Percentiles rank a stretch among this genome's conserved stretches.
phyloP scores from a whole-genome alignment of 2,888 invertebrate genomes.

The Spodoptera littoralis region DNA sequence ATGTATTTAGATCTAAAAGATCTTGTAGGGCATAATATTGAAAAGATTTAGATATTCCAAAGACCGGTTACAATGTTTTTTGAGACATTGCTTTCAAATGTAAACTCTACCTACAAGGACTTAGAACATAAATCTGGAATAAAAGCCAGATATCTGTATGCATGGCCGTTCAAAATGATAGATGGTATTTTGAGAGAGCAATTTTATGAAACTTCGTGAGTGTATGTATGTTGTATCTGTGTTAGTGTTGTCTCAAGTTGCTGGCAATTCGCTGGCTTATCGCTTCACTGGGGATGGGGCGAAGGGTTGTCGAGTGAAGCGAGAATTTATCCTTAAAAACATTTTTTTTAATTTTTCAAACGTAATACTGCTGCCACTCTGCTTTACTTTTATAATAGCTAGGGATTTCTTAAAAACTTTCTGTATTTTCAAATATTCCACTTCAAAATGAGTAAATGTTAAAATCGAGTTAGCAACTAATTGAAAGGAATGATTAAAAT shows the following conservation, averaged over 20 bases:
- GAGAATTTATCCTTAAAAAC: constrained; percentile 6
- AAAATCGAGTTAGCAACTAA: constrained; percentile 8
- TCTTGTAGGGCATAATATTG: not conserved
- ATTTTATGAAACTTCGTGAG: constrained; percentile 38
- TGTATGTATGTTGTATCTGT: constrained; percentile 38
- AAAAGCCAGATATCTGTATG: constrained; percentile 23
- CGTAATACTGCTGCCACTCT: not conserved
- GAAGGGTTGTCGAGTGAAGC: constrained; percentile 47
- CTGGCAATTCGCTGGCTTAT: constrained; percentile 68
- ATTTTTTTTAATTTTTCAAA: constrained; percentile 6
- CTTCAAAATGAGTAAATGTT: not conserved
- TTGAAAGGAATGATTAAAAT: constrained; percentile 22
- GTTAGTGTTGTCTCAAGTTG: constrained; percentile 61
- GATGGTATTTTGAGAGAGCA: constrained; percentile 36
- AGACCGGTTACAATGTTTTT: not conserved
- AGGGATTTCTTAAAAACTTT: too few relatives aligned
- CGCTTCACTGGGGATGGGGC: constrained; percentile 56
- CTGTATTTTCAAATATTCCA: too few relatives aligned
- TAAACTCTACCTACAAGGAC: constrained; percentile 8
- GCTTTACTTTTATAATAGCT: too few relatives aligned
- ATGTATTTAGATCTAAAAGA: not conserved
- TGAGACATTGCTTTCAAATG: constrained; percentile 23
- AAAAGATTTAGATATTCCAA: constrained; percentile 30
- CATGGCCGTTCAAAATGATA: constrained; percentile 29
- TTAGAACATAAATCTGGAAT: constrained; percentile 26